phyloP scores from a whole-genome alignment of 1,140 invertebrate species.

The Thrips palmi region DNA sequence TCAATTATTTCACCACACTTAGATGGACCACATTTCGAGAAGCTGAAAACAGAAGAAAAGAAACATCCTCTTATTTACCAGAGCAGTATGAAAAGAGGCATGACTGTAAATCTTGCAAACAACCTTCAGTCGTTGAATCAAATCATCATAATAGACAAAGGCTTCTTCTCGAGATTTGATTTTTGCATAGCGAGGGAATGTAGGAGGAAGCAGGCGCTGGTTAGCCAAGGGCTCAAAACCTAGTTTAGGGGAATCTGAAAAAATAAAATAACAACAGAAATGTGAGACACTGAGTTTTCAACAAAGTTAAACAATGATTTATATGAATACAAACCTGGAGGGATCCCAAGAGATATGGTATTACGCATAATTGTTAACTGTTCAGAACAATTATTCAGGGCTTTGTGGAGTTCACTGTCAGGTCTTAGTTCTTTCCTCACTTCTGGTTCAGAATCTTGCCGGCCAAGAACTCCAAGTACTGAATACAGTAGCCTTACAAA shows the following conservation, averaged over 20 bases:
- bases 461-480: conserved; percentile 49
- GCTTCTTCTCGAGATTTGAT: conserved; percentile 72
- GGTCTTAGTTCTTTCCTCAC: conserved; percentile 36
- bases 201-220: conserved; percentile 83
- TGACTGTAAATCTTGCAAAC: conserved; percentile 67
- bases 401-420: conserved; percentile 42
- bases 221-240: conserved; percentile 93
- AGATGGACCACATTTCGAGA: neutral
- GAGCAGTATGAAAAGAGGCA: conserved; percentile 57
- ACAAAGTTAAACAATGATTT: no score
- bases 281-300: no score
- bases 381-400: conserved; percentile 48
- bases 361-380: conserved; percentile 61
- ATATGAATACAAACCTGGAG: conserved; percentile 4
- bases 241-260: conserved; percentile 29
- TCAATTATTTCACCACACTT: neutral
- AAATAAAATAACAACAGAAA: no score
- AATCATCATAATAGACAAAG: conserved; percentile 64
- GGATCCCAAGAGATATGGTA: conserved; percentile 47
- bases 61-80: conserved; percentile 36
- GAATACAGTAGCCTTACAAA: conserved; percentile 75
- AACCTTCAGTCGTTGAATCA: conserved; percentile 58
- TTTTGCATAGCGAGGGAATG: conserved; percentile 93
- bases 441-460: no score
- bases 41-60: conserved; percentile 1